phyloP scores from a whole-genome alignment of 2,797 vertebrate species.

The Nothura maculosa region DNA sequence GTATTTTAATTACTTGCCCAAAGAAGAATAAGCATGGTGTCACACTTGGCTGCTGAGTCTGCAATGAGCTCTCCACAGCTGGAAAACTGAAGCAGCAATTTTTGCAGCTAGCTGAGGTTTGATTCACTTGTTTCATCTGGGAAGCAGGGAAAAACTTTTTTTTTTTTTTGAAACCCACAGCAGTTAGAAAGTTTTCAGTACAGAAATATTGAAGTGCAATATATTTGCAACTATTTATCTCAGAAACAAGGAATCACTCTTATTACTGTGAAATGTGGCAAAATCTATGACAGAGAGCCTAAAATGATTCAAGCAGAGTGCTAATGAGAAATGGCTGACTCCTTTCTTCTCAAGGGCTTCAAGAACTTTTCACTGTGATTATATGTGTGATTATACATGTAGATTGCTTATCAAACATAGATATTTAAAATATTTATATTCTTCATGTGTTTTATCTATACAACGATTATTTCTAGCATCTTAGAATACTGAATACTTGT shows the following conservation, averaged over 20 bases:
- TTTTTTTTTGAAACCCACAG: neutral
- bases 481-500: neutral
- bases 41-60: neutral
- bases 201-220: neutral
- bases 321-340: neutral
- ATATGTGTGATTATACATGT: neutral
- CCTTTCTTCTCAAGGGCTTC: neutral
- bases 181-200: neutral
- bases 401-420: neutral
- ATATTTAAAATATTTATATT: neutral
- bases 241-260: neutral
- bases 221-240: neutral
- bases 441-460: neutral
- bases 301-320: neutral
- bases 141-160: neutral
- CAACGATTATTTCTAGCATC: neutral
- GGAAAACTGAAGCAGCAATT: conserved; percentile 1
- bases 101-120: conserved; percentile 25
- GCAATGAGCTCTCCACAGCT: conserved; percentile 27
- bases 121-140: neutral
- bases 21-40: conserved; percentile 51
- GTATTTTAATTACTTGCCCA: conserved; percentile 13
- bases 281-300: neutral
- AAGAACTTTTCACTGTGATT: neutral
- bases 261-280: neutral